Base-by-base conservation (phyloP, 1,140 invertebrate genomes). In the Zaprionus taronus region DNA sequence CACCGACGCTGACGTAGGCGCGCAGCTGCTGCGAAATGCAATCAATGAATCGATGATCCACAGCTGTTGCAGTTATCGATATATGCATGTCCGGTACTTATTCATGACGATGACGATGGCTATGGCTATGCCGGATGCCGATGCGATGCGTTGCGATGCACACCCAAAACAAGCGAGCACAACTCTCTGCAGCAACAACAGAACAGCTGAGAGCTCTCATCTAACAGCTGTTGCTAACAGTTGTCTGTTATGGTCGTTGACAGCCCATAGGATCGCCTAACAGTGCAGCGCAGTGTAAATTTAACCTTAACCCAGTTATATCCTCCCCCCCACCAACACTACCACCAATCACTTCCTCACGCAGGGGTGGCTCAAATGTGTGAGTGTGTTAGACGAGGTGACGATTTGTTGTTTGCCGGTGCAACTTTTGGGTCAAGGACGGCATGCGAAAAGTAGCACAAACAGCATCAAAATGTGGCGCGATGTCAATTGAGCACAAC, bases 381-480 rank as follows among this genome's bases (percentile, higher is more conserved):
- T 65, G 20, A 60, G 31, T 61, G 20, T 26, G 49, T 60, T 60
- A 76, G 73, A 47, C 72, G 41, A 71, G 61, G 44, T 47, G 73
- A 22, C 56, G 22, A 61, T 76, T 76, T 72, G 61, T 65, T 64
- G 41, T 63, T 74, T 75, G 67, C 67, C 72, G 67, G 67, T 71
- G 53, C 41, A 64, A 22, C 58, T 75, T 70, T 75, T 76, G 47
- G 73, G 73, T 71, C 73, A 76, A 72, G 73, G 73, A 72, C 73
- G 73, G 24, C 68, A 72, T 72, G 68, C 56, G 56, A 76, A 76
- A 76, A 72, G 68, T 76, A 41, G 73, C 68, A 72, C 73, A 76
- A 26, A 71, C 68, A 47, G 51, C 67, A 74, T 38, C 51, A 62
- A 62, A 72, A 69, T 74, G 66, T 57, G 58, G 58, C 72, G 58